Evolutionary conservation across 2,888 invertebrate species (phyloP).

Genomic region (Vesta saturnalis): DNA sequence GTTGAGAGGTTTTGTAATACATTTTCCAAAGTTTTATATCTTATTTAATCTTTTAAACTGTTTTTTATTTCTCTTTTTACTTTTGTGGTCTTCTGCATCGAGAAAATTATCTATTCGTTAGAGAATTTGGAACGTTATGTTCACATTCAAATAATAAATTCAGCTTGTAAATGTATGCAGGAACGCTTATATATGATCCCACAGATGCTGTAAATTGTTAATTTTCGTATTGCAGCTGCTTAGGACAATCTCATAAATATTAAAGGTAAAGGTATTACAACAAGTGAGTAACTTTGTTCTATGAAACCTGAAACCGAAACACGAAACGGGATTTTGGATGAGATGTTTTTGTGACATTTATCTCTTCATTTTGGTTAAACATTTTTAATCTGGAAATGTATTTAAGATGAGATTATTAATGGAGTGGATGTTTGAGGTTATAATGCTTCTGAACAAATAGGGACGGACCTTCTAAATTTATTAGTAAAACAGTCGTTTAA

Average conservation of each 20-base stretch:
- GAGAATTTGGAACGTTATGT: neutral
- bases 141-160: neutral
- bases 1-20: too few relatives aligned
- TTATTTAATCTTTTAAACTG: too few relatives aligned
- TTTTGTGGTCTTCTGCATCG: too few relatives aligned
- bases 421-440: neutral
- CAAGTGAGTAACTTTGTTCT: neutral
- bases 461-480: slow-evolving; percentile 2
- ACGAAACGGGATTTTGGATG: neutral
- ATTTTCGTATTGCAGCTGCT: neutral
- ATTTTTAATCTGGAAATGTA: neutral
- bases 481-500: slow-evolving; percentile 6
- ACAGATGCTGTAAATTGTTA: neutral
- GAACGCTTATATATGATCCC: neutral
- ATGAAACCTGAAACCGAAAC: neutral
- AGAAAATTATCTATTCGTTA: too few relatives aligned
- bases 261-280: too few relatives aligned
- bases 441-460: neutral
- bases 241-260: neutral
- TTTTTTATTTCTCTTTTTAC: too few relatives aligned
- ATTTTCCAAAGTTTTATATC: too few relatives aligned
- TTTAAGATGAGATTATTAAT: neutral
- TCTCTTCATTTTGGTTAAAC: neutral
- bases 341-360: neutral
- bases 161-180: neutral